Percentiles rank a stretch among this genome's conserved stretches.
Evolutionary conservation across 2,797 vertebrate species (phyloP).

Genomic region (Neomorphus geoffroyi): DNA sequence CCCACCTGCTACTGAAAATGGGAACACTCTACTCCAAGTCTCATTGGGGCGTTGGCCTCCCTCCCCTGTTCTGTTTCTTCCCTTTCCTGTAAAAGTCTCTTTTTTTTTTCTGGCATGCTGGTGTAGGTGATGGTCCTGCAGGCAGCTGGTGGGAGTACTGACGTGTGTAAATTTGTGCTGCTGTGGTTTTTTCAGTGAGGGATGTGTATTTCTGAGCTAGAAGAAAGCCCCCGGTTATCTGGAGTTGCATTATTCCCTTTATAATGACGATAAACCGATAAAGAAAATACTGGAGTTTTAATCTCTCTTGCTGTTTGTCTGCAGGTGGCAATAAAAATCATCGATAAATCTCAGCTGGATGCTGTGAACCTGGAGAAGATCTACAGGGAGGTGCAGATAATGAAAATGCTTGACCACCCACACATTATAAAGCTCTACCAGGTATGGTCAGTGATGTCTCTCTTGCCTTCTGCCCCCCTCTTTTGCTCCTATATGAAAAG

Average conservation of each 20-base stretch:
- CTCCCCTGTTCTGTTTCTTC: background rate
- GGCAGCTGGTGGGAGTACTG: background rate
- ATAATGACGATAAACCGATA: background rate
- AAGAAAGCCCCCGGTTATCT: background rate
- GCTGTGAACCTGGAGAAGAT: slow-evolving; percentile 98
- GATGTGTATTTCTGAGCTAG: background rate
- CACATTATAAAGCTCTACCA: slow-evolving; percentile 99
- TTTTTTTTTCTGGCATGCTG: background rate
- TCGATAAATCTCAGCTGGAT: slow-evolving; percentile 98
- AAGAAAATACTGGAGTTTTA: background rate
- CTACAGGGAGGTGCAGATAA: slow-evolving; percentile 97
- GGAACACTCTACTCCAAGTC: background rate
- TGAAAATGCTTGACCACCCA: slow-evolving; percentile 98
- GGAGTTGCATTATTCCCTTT: background rate
- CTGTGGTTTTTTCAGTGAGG: background rate
- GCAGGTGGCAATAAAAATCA: slow-evolving; percentile 99
- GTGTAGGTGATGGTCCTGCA: background rate
- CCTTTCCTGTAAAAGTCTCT: background rate
- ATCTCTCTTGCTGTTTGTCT: slow-evolving; percentile 25
- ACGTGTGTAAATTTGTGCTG: background rate
- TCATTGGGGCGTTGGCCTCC: background rate
- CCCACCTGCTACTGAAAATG: background rate
- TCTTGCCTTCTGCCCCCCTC: fast-evolving
- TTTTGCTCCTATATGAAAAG: background rate
- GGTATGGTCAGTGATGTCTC: slow-evolving; percentile 69